Base-by-base conservation (phyloP, 2,113 vertebrate genomes). In the Ctenodactylus gundi region DNA sequence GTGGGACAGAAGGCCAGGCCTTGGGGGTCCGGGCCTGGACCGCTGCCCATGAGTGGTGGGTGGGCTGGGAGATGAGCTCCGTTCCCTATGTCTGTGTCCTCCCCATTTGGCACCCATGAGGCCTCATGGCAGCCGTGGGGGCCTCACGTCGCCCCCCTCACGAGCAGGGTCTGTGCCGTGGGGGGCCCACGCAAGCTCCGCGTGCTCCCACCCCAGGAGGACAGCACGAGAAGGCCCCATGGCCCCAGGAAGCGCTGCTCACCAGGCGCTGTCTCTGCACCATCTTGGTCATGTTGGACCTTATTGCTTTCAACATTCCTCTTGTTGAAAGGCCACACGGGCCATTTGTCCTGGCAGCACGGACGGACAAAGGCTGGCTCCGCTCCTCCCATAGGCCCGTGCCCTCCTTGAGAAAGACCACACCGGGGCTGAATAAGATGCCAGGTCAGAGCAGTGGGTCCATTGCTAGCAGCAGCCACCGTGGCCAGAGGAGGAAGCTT, bases 391-490 rank as follows among this genome's bases (percentile, higher is more conserved):
- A 25, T 46, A 12, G 31, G 2, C 20, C 25, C 6, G 2, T 25
- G 25, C 15, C 9, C 10, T 83, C 27, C 17, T 0, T 13, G 29
- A 57, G 46, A 7, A 15, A 21, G 29, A 21, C 44, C 57, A 18
- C 36, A 4, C 17, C 21, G 13, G 41, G 27, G 65, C 70, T 23
- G 44, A 15, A 7, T 20, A 34, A 36, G 58, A 6, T 34, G 8
- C 53, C n/a, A 41, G n/a, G 44, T 20, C 12, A 20, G 12, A 10
- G 39, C 7, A 2, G 3, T 18, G 1, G 36, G 31, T 5, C 1
- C 0, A 3, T 36, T 20, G 0, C 20, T 2, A 20, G 25, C 31
- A 53, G 70, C 70, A 36, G 10, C 13, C 51, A 6, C 3, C 0
- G 0, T 34, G 23, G 13, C 51, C 64, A 85, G 36, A 6, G 27